A percentile compares a stretch with the other conserved stretches of the same genome.
Evolutionary conservation across 2,888 invertebrate genomes (phyloP).

Genomic region (Crepidodera aurea): DNA sequence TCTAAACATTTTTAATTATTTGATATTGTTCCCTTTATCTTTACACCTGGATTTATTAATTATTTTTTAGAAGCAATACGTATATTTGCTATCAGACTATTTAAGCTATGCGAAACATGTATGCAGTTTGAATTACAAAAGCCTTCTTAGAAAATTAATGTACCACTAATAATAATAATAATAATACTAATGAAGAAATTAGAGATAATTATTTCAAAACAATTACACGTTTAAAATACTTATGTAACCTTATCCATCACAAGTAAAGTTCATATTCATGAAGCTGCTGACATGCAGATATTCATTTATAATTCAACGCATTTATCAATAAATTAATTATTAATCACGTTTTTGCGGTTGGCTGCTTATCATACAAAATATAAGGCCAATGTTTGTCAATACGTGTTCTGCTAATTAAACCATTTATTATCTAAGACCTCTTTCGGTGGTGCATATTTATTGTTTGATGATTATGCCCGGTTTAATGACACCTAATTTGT

Average conservation of each 20-base stretch:
- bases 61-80: not conserved
- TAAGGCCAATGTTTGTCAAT: conserved; percentile 42
- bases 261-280: conserved; percentile 36
- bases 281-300: conserved; percentile 39
- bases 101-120: not conserved
- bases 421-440: conserved; percentile 46
- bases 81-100: not conserved
- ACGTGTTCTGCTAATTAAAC: conserved; percentile 51
- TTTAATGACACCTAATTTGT: conserved; percentile 45
- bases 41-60: not conserved
- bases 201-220: conserved; percentile 18
- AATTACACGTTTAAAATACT: conserved; percentile 16
- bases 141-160: conserved; percentile 16
- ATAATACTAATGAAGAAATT: conserved; percentile 19
- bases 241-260: conserved; percentile 31
- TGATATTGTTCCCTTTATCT: too few relatives aligned
- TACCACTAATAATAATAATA: not conserved
- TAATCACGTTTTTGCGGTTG: conserved; percentile 46
- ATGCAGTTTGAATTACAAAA: conserved; percentile 6
- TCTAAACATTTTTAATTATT: too few relatives aligned
- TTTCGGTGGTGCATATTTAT: conserved; percentile 42
- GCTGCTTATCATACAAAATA: conserved; percentile 46
- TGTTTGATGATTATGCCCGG: conserved; percentile 40
- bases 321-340: conserved; percentile 49
- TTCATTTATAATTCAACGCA: conserved; percentile 46